Evolutionary conservation across 2,797 vertebrate species (phyloP).

Genomic region (Spheniscus humboldti): DNA sequence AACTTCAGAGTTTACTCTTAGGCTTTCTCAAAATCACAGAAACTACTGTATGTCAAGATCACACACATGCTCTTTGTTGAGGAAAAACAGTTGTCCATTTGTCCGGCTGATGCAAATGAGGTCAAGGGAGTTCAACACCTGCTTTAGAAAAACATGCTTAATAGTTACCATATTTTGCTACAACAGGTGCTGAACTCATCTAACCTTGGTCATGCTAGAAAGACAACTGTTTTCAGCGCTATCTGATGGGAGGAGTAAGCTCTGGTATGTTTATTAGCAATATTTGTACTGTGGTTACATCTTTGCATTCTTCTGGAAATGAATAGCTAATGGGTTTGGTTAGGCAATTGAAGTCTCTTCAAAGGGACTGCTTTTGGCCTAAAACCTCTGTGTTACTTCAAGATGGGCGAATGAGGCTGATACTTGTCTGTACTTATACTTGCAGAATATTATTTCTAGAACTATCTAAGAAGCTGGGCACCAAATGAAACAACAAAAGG

Average conservation of each 20-base stretch:
- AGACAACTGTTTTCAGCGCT: background rate
- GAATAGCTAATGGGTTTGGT: background rate
- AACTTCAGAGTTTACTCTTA: background rate
- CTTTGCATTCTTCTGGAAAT: background rate
- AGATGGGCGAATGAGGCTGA: background rate
- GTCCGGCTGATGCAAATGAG: background rate
- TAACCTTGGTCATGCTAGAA: background rate
- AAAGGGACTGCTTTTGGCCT: background rate
- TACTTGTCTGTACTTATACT: background rate
- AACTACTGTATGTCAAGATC: background rate
- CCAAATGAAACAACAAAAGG: background rate
- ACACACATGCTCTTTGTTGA: background rate
- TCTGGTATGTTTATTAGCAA: background rate
- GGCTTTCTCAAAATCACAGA: background rate
- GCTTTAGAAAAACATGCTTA: background rate
- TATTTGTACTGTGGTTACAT: background rate
- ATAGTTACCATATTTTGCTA: background rate
- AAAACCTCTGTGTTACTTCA: background rate
- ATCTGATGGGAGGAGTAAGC: background rate
- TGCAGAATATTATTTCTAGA: background rate
- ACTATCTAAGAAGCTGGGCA: background rate
- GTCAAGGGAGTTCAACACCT: slow-evolving; percentile 27
- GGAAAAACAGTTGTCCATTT: background rate
- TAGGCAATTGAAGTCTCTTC: background rate
- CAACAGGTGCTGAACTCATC: slow-evolving; percentile 17